These are phyloP conservation scores for Pogonophryne albipinna DNA, from an alignment of 2,797 vertebrate genomes.

Conservation along the genomic window DNA sequence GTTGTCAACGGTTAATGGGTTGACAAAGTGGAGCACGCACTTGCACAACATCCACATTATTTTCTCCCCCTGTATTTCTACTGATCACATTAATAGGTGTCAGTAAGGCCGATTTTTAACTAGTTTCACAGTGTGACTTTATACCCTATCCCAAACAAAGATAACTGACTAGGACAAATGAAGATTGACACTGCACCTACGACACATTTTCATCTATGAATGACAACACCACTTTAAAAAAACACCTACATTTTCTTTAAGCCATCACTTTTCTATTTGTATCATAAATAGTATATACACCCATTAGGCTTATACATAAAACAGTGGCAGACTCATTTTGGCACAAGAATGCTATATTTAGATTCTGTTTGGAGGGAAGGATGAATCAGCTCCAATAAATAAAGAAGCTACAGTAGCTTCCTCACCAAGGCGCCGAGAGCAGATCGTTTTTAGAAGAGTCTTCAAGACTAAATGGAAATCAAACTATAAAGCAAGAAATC, in stretches of 20 bases:
- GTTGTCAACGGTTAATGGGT: neutral
- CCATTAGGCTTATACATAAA: neutral
- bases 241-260: neutral
- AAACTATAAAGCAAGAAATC: too few species aligned
- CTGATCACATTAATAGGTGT: neutral
- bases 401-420: neutral
- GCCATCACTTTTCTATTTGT: too few species aligned
- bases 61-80: neutral
- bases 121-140: neutral
- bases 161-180: neutral
- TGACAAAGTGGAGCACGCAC: neutral
- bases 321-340: neutral
- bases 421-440: neutral
- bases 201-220: neutral
- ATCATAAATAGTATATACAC: neutral
- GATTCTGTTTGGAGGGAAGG: neutral
- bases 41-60: neutral
- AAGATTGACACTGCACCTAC: neutral
- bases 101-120: neutral
- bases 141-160: neutral
- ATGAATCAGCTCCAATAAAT: neutral
- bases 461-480: neutral
- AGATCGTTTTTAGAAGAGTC: constrained; percentile 1
- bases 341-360: neutral
- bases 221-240: neutral